Percentiles rank a stretch among this genome's conserved stretches.
Evolutionary conservation across 2,113 vertebrate genomes (phyloP).

Genomic region (Notothenia coriiceps): DNA sequence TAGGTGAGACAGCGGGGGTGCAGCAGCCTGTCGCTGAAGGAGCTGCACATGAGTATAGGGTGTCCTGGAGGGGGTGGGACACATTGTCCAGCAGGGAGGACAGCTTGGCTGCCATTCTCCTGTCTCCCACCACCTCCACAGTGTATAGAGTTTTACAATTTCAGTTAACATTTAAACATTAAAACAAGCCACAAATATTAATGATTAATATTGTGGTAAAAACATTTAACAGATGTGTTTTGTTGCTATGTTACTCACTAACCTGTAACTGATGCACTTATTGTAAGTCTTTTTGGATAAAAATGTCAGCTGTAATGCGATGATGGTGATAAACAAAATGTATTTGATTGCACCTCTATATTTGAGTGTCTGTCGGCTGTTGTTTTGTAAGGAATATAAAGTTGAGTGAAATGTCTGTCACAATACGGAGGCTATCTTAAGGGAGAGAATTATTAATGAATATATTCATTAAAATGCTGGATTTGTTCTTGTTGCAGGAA

Average conservation of each 20-base stretch:
- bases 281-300: too few species aligned
- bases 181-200: neutral
- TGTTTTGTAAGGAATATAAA: conserved; percentile 39
- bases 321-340: neutral
- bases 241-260: neutral
- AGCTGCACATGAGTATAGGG: too few species aligned
- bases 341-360: neutral
- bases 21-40: too few species aligned
- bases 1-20: too few species aligned
- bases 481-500: conserved; percentile 34
- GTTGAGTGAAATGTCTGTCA: neutral
- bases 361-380: neutral
- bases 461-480: neutral
- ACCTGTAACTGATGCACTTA: neutral
- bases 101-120: too few species aligned
- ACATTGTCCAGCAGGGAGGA: too few species aligned
- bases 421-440: too few species aligned
- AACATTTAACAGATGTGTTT: neutral
- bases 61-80: too few species aligned
- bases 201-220: neutral
- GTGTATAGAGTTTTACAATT: neutral
- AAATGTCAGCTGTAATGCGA: too few species aligned
- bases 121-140: too few species aligned
- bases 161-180: neutral
- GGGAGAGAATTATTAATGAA: too few species aligned